phyloP scores from a whole-genome alignment of 2,888 invertebrate species.

The Eudemis profundana region DNA sequence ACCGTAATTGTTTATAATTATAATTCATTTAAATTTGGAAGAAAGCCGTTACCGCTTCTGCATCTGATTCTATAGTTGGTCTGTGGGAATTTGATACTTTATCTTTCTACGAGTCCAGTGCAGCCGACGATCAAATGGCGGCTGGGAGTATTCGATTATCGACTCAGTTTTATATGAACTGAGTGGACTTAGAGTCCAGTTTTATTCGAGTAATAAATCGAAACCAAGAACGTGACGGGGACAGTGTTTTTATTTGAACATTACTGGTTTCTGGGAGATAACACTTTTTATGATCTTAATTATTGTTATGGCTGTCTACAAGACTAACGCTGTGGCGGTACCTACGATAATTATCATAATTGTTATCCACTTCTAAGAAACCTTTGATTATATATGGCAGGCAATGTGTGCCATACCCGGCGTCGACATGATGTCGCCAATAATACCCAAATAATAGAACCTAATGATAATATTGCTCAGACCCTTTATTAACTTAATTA shows the following conservation, averaged over 20 bases:
- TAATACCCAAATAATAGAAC: constrained; percentile 40
- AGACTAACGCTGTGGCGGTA: constrained; percentile 67
- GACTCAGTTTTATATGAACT: constrained; percentile 36
- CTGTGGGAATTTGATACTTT: constrained; percentile 77
- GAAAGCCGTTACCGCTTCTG: constrained; percentile 66
- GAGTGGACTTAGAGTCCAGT: constrained; percentile 26
- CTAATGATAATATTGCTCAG: background rate
- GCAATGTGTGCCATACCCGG: constrained; percentile 50
- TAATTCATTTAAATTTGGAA: constrained; percentile 78
- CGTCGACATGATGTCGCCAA: constrained; percentile 46
- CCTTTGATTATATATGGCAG: constrained; percentile 55
- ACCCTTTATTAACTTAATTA: constrained; percentile 17
- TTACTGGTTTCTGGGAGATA: constrained; percentile 77
- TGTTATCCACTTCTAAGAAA: constrained; percentile 70
- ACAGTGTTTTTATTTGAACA: constrained; percentile 77
- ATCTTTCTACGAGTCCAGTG: constrained; percentile 58
- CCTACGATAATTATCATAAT: constrained; percentile 80
- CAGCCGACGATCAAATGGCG: constrained; percentile 10
- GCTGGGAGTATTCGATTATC: constrained; percentile 37
- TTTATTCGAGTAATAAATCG: constrained; percentile 62
- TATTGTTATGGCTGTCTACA: constrained; percentile 72
- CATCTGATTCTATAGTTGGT: constrained; percentile 68
- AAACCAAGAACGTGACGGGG: constrained; percentile 69
- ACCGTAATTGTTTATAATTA: constrained; percentile 82
- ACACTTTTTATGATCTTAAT: constrained; percentile 77